Conservation (phyloP, 2,888 invertebrate genomes). For the Dioctria rufipes region DNA sequence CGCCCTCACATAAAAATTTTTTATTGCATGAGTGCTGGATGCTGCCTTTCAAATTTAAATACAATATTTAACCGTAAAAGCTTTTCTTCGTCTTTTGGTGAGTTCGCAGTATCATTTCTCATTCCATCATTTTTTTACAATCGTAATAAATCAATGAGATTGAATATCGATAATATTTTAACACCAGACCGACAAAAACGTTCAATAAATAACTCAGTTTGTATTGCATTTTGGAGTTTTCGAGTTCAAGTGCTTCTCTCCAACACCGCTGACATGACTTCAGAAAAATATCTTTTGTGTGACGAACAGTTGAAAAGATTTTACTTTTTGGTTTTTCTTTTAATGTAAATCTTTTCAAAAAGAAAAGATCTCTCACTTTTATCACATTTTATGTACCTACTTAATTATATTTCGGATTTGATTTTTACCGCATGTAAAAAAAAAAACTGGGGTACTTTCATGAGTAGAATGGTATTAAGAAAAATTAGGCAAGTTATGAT, state of each 20-base stretch:
- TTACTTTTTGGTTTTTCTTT: background rate
- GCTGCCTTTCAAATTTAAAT: slow-evolving; percentile 34
- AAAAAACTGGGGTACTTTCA: too few species aligned
- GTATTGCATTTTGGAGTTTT: slow-evolving; percentile 33
- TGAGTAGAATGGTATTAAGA: too few species aligned
- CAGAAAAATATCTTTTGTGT: background rate
- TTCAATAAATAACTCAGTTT: slow-evolving; percentile 49
- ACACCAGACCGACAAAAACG: slow-evolving; percentile 57
- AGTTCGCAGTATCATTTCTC: slow-evolving; percentile 9
- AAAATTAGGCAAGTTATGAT: too few species aligned
- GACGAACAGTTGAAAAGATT: slow-evolving; percentile 31
- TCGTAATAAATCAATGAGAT: slow-evolving; percentile 59
- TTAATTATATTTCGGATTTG: background rate
- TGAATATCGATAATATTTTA: slow-evolving; percentile 60
- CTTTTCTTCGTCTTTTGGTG: slow-evolving; percentile 20
- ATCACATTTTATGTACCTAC: background rate
- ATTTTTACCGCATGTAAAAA: background rate
- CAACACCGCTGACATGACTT: background rate
- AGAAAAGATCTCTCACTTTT: background rate
- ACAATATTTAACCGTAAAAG: slow-evolving; percentile 39
- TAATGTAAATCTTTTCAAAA: too few species aligned
- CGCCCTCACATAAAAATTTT: slow-evolving; percentile 52
- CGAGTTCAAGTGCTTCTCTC: background rate
- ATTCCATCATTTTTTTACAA: slow-evolving; percentile 54
- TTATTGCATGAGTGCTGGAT: slow-evolving; percentile 11